phyloP scores from a whole-genome alignment of 2,113 vertebrate genomes.

The Phoenicopterus ruber region DNA sequence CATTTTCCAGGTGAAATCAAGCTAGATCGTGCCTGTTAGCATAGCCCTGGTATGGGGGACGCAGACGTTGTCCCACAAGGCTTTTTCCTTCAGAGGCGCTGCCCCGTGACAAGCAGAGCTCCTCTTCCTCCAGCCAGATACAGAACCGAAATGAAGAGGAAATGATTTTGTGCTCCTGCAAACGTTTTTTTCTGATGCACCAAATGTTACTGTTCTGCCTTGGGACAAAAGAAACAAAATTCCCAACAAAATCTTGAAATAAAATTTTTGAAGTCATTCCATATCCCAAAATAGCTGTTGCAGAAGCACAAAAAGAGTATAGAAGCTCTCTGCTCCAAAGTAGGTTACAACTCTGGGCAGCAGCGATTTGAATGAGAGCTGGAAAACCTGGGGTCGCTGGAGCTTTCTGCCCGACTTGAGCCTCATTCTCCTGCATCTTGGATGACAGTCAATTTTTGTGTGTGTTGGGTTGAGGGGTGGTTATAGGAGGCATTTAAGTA shows the following conservation, averaged over 20 bases:
- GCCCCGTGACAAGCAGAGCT: not conserved
- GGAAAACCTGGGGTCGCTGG: not conserved
- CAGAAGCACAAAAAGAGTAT: not conserved
- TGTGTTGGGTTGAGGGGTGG: not conserved
- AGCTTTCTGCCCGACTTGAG: not conserved
- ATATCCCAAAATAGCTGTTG: not conserved
- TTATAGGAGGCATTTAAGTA: not conserved
- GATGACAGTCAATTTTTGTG: not conserved
- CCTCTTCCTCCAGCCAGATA: not conserved
- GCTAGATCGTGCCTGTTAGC: not conserved
- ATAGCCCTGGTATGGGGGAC: not conserved
- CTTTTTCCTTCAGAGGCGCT: not conserved
- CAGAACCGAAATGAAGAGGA: not conserved
- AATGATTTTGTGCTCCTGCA: not conserved
- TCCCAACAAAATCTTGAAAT: not conserved
- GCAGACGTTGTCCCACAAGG: not conserved
- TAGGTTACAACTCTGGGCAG: not conserved
- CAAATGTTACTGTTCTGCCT: not conserved
- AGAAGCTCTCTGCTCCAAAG: not conserved
- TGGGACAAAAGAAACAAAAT: not conserved
- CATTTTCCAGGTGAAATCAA: not conserved
- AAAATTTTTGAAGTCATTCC: not conserved
- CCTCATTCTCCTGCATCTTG: not conserved
- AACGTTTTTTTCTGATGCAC: not conserved
- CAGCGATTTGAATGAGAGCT: not conserved